Base-by-base conservation (phyloP, 2,888 invertebrate species). In the Blera fallax region DNA sequence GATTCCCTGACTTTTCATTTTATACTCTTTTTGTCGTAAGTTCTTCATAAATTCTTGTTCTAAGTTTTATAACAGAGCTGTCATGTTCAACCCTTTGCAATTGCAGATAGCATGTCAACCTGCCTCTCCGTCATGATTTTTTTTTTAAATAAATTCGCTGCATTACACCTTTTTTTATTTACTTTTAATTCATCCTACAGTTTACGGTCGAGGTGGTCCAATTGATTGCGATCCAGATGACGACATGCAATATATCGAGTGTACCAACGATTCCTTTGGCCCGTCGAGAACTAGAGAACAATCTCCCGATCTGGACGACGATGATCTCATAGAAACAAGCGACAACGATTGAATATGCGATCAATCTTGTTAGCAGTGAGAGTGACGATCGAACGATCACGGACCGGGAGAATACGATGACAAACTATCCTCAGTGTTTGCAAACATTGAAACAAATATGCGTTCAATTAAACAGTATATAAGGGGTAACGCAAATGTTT, bases 261-360 rank as follows among this genome's bases (percentile, higher is more conserved):
- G 87, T 72, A 88, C 89, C 79, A 90, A 89, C 87, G 91, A 91
- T 88, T 89, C 89, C 4, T 76, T 72, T 64, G 82, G 87, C 2
- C 74, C 87, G 6, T 82, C 85, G 10, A 73, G 76, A 62, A 74
- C 81, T 45, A 88, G 88, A 65, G 88, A 84, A 87, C 90, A 88
- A 87, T 88, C 88, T 88, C 89, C 87, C 77, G 91, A 91, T 88
- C 88, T 90, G 69, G 91, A 91, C 81, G 91, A 91, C 82, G 91
- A 91, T 73, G 91, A 91, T 54, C 88, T 87, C 79, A 87, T 89
- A 81, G 90, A 90, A 40, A 90, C 90, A 76, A 91, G 91, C 88
- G 91, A 91, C 83, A 90, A 91, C 87, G 91, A 91, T 90, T 91
- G 91, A 91, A 84, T 64, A 52, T 34, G 37, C 24, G 43, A 29